A percentile compares a stretch with the other conserved stretches of the same genome.
Evolutionary conservation across 1,140 invertebrate genomes (phyloP).

Genomic region (Zaprionus ghesquierei): DNA sequence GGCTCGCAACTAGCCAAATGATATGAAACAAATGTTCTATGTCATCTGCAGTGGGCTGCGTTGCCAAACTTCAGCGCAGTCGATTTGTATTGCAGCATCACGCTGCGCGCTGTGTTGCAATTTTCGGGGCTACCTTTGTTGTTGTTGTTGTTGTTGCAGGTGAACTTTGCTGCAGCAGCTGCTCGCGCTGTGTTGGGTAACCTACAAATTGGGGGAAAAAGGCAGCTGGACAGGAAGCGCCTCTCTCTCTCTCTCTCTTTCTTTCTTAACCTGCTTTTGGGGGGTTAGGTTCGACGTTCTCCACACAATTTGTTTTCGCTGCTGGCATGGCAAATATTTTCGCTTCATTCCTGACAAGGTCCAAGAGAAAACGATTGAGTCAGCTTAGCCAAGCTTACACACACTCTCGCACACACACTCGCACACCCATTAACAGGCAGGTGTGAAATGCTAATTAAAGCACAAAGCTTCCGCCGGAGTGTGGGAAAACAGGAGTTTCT

Average conservation of each 20-base stretch:
- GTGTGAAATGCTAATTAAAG: conserved; percentile 40
- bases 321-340: conserved; percentile 32
- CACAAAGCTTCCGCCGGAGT: not conserved
- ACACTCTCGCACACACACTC: not conserved
- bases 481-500: conserved; percentile 27
- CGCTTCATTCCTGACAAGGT: conserved; percentile 49
- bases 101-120: conserved; percentile 1
- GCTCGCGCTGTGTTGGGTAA: conserved; percentile 27
- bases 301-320: conserved; percentile 33
- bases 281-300: not conserved
- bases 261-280: conserved; percentile 2
- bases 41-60: conserved; percentile 5
- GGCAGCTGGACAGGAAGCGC: conserved; percentile 36
- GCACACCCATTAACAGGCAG: conserved; percentile 23
- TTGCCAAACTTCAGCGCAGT: conserved; percentile 27
- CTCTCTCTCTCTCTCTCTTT: not conserved
- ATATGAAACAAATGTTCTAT: conserved; percentile 42
- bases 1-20: conserved; percentile 28
- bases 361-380: conserved; percentile 44
- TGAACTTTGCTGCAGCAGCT: conserved; percentile 11
- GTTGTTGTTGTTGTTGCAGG: not conserved
- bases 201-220: conserved; percentile 8
- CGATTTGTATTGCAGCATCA: conserved; percentile 29
- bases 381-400: conserved; percentile 11
- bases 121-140: not conserved